phyloP scores from a whole-genome alignment of 2,797 vertebrate genomes.

The Acrossocheilus wenchowensis region DNA sequence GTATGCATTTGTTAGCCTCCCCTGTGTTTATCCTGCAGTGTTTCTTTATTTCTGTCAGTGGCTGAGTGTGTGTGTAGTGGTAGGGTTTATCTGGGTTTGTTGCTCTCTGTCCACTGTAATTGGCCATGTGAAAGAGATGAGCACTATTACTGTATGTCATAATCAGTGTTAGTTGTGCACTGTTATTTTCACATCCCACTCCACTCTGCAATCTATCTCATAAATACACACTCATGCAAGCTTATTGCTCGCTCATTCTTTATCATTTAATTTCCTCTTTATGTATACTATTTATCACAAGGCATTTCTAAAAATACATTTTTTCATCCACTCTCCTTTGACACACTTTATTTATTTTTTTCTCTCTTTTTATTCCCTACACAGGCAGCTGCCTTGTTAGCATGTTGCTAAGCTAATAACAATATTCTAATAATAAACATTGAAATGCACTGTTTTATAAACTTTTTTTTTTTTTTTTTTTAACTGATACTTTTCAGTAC shows the following conservation, averaged over 20 bases:
- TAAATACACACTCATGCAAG: slow-evolving; percentile 8
- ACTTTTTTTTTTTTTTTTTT: background rate
- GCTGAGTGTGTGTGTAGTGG: slow-evolving; percentile 24
- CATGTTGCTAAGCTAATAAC: background rate
- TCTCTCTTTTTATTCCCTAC: background rate
- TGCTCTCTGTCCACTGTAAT: slow-evolving; percentile 46
- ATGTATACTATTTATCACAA: slow-evolving; percentile 7
- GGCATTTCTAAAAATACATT: background rate
- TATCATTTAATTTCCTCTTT: slow-evolving; percentile 8
- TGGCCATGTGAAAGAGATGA: slow-evolving; percentile 44
- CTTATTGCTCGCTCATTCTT: background rate
- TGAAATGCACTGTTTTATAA: too few relatives aligned
- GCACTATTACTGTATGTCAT: slow-evolving; percentile 11
- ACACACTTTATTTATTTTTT: background rate
- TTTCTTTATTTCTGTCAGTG: background rate
- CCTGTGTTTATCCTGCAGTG: slow-evolving; percentile 22
- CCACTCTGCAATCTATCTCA: slow-evolving; percentile 25
- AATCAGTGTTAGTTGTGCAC: slow-evolving; percentile 30
- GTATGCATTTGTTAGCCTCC: background rate
- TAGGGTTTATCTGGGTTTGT: slow-evolving; percentile 29
- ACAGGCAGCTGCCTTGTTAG: background rate
- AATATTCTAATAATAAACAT: background rate
- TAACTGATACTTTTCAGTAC: background rate
- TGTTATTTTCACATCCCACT: slow-evolving; percentile 34
- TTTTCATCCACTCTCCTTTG: background rate